These are phyloP conservation scores for Apotomis capreana DNA, from an alignment of 2,888 invertebrate species.

Conservation along the genomic window DNA sequence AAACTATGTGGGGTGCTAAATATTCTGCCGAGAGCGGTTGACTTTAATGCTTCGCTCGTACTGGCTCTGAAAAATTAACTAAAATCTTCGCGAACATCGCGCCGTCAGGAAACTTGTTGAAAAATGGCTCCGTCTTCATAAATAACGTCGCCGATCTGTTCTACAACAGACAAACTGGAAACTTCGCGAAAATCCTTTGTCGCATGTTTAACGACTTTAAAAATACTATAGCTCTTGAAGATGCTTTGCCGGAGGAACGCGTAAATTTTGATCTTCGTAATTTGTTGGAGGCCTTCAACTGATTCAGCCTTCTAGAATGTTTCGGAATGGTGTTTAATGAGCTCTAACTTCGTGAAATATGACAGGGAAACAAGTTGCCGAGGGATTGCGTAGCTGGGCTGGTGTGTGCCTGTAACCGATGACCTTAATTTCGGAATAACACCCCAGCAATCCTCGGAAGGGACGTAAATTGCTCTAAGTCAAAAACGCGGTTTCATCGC, in stretches of 20 bases:
- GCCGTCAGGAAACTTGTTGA: slow-evolving; percentile 26
- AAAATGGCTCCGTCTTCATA: slow-evolving; percentile 28
- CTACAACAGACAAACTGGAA: slow-evolving; percentile 21
- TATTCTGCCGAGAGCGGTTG: slow-evolving; percentile 46
- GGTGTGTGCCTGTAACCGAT: slow-evolving; percentile 39
- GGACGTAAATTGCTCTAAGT: slow-evolving; percentile 56
- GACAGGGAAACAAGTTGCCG: slow-evolving; percentile 12
- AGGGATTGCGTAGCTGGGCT: slow-evolving; percentile 27
- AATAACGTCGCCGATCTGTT: slow-evolving; percentile 36
- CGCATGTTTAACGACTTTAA: slow-evolving; percentile 38
- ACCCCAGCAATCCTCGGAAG: slow-evolving; percentile 46
- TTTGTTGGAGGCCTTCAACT: slow-evolving; percentile 45
- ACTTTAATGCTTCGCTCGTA: slow-evolving; percentile 32
- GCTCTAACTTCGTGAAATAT: slow-evolving; percentile 36
- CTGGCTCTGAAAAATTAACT: slow-evolving; percentile 37
- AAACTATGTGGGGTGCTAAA: slow-evolving; percentile 63
- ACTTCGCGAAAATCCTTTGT: slow-evolving; percentile 34
- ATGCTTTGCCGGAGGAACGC: slow-evolving; percentile 20
- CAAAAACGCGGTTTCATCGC: slow-evolving; percentile 54
- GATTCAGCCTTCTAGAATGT: slow-evolving; percentile 50
- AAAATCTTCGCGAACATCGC: slow-evolving; percentile 30
- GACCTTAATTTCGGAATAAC: slow-evolving; percentile 50
- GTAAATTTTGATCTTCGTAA: slow-evolving; percentile 35
- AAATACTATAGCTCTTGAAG: slow-evolving; percentile 8
- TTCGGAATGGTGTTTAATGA: slow-evolving; percentile 39